Conservation (phyloP, 2,888 invertebrate species). For the Thecocarcelia acutangulata region DNA sequence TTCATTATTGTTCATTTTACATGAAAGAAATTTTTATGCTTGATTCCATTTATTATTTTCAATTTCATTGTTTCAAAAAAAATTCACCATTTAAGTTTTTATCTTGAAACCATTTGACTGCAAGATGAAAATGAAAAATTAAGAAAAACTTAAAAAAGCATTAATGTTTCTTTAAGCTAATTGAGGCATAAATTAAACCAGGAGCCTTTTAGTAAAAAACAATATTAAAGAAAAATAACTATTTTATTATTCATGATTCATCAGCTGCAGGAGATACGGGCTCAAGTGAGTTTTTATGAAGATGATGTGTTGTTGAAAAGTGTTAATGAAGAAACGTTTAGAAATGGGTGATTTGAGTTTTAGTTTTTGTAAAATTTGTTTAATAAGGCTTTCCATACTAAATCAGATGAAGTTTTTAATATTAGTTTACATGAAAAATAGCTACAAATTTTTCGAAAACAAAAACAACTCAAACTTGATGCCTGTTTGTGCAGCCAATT, state of each 20-base stretch:
- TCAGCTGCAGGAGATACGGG: no score
- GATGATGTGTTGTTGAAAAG: no score
- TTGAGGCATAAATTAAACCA: constrained; percentile 34
- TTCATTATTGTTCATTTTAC: not conserved
- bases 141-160: constrained; percentile 8
- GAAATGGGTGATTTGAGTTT: not conserved
- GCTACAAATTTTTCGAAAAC: no score
- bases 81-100: not conserved
- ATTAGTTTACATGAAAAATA: no score
- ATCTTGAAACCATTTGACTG: constrained; percentile 11
- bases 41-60: constrained; percentile 33
- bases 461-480: no score
- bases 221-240: constrained; percentile 43
- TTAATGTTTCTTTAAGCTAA: constrained; percentile 34
- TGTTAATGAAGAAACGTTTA: constrained; percentile 16
- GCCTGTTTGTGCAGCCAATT: no score
- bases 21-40: constrained; percentile 35
- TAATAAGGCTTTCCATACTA: no score
- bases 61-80: constrained; percentile 23
- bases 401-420: no score
- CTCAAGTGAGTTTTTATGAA: no score
- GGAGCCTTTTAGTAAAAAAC: constrained; percentile 40
- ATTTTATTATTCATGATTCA: not conserved
- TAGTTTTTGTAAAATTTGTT: no score
- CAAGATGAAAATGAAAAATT: constrained; percentile 2